A percentile compares a stretch with the other conserved stretches of the same genome.
Conservation (phyloP, 2,888 invertebrate genomes). For the Drosophila atroscutellata region DNA sequence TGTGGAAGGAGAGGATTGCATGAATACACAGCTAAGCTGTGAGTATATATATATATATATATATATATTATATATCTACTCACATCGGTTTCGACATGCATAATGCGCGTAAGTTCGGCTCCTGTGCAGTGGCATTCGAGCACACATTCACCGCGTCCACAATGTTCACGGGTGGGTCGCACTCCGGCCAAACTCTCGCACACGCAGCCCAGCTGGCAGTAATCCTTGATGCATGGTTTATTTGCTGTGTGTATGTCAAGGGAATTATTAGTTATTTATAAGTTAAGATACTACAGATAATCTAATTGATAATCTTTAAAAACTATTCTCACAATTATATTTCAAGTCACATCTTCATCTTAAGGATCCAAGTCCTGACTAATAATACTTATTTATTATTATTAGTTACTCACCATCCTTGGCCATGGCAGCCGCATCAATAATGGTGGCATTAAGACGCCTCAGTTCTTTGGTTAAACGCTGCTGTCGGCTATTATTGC, state of each 20-base stretch:
- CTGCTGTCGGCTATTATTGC: conserved; percentile 67
- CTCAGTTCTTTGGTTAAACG: conserved; percentile 86
- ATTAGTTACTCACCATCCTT: conserved; percentile 63
- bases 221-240: conserved; percentile 86
- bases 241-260: conserved; percentile 52
- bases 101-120: conserved; percentile 72
- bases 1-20: conserved; percentile 29
- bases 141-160: conserved; percentile 86
- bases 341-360: too few species aligned
- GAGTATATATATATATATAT: too few species aligned
- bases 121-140: conserved; percentile 85
- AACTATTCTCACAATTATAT: background rate
- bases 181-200: conserved; percentile 87
- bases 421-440: conserved; percentile 85
- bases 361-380: background rate
- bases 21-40: background rate
- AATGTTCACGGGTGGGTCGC: conserved; percentile 86
- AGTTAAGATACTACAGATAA: background rate
- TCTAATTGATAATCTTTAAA: background rate
- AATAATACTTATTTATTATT: background rate
- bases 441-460: conserved; percentile 89
- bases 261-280: background rate
- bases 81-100: conserved; percentile 83
- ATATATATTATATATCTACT: background rate
- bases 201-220: conserved; percentile 89